Conservation (phyloP, 1,140 invertebrate genomes). For the Musca vetustissima region DNA sequence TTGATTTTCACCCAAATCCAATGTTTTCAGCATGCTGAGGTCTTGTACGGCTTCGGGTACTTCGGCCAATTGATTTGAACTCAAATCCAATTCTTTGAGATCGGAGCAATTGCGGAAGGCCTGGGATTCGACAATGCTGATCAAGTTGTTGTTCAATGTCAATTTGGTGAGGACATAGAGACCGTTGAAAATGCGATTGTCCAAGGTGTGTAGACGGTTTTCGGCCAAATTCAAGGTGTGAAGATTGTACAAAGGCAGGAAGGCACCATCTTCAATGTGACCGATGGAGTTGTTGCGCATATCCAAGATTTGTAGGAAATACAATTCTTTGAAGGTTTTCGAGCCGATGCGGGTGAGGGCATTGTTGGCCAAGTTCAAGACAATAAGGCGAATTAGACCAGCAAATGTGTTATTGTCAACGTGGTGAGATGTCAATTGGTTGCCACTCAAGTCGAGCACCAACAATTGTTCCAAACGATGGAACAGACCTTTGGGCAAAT, state of each 20-base stretch:
- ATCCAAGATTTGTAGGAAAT: conserved; percentile 79
- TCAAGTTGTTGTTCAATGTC: conserved; percentile 75
- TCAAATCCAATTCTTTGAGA: conserved; percentile 78
- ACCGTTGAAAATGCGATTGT: conserved; percentile 76
- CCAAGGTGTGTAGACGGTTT: conserved; percentile 73
- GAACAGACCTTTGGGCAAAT: conserved; percentile 69
- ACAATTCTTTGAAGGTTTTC: conserved; percentile 77
- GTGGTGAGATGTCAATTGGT: conserved; percentile 70
- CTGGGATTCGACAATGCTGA: conserved; percentile 71
- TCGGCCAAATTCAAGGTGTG: conserved; percentile 77
- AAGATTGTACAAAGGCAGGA: conserved; percentile 78
- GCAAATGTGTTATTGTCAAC: conserved; percentile 69
- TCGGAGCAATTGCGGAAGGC: conserved; percentile 81
- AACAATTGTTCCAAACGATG: conserved; percentile 68
- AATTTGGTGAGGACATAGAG: conserved; percentile 79
- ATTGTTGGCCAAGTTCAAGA: conserved; percentile 71
- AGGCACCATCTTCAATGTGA: conserved; percentile 74
- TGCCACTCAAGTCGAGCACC: conserved; percentile 71
- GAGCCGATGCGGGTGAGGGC: conserved; percentile 64
- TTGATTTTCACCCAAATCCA: conserved; percentile 81
- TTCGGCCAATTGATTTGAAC: conserved; percentile 73
- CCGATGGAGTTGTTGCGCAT: conserved; percentile 78
- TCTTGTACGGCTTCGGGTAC: conserved; percentile 76
- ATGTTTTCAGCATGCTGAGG: conserved; percentile 72
- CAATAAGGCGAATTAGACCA: conserved; percentile 68